phyloP scores from a whole-genome alignment of 2,113 vertebrate species.

The Ceyx cyanopectus region DNA sequence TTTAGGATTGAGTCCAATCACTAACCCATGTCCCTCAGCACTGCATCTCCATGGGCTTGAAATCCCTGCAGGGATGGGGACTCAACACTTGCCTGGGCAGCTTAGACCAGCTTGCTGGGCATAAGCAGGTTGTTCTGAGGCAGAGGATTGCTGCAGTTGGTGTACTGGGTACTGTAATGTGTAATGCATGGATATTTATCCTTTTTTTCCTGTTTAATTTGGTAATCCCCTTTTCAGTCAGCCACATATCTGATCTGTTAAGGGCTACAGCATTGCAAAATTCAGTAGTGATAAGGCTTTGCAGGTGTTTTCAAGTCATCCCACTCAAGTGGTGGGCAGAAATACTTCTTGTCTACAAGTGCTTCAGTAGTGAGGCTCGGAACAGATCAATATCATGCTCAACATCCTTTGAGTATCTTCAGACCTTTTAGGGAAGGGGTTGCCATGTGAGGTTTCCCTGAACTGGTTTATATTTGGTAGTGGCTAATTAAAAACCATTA shows the following conservation, averaged over 20 bases:
- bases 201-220: neutral
- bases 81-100: no score
- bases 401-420: neutral
- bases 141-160: neutral
- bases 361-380: neutral
- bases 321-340: constrained; percentile 12
- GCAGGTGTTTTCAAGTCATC: neutral
- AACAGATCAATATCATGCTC: neutral
- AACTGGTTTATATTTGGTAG: neutral
- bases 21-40: no score
- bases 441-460: neutral
- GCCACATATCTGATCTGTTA: neutral
- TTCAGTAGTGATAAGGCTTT: neutral
- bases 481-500: neutral
- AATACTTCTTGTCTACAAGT: neutral
- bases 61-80: no score
- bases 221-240: neutral
- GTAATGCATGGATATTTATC: neutral
- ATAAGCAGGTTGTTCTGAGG: neutral
- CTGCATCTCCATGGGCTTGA: no score
- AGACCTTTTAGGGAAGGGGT: neutral
- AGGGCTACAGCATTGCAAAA: neutral
- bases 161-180: neutral
- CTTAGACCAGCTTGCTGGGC: neutral
- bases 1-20: no score